Percentiles rank a stretch among this genome's conserved stretches.
phyloP scores from a whole-genome alignment of 2,888 invertebrate genomes.

The Argyresthia albistria region DNA sequence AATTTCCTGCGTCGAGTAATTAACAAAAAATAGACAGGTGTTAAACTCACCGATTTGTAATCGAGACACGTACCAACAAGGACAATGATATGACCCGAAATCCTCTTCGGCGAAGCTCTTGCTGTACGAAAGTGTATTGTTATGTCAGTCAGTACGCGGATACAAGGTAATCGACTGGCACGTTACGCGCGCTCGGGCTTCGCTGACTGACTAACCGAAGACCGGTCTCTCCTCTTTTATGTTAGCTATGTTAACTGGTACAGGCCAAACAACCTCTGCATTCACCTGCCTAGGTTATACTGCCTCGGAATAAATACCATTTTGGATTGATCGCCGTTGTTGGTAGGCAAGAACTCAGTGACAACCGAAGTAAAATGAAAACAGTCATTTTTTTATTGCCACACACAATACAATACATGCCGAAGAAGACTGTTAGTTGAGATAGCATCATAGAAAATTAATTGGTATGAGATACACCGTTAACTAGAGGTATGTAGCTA shows the following conservation, averaged over 20 bases:
- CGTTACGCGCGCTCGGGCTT: slow-evolving; percentile 28
- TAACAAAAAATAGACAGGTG: not conserved
- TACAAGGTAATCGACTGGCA: slow-evolving; percentile 9
- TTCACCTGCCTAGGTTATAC: not conserved
- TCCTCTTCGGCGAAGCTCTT: too few relatives aligned
- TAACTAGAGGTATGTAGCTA: too few relatives aligned
- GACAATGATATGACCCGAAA: not conserved
- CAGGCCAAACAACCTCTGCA: not conserved
- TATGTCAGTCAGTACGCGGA: not conserved
- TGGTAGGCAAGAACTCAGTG: not conserved
- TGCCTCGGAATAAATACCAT: not conserved
- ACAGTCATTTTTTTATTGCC: slow-evolving; percentile 21
- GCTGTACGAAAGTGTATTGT: not conserved
- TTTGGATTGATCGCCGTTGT: not conserved
- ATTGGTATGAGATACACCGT: not conserved
- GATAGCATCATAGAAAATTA: not conserved
- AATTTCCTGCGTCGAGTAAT: not conserved
- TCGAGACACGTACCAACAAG: not conserved
- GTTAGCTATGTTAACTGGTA: slow-evolving; percentile 57
- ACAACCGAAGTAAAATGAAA: slow-evolving; percentile 21
- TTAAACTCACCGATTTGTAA: not conserved
- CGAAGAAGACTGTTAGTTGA: not conserved
- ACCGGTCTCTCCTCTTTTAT: slow-evolving; percentile 59
- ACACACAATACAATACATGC: slow-evolving; percentile 17
- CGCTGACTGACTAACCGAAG: slow-evolving; percentile 43